A percentile compares a stretch with the other conserved stretches of the same genome.
These are phyloP conservation scores for Halisarca cf. caerulea DNA, from an alignment of 37 sponge, comb jelly and placozoan species.

Conservation along the genomic window DNA sequence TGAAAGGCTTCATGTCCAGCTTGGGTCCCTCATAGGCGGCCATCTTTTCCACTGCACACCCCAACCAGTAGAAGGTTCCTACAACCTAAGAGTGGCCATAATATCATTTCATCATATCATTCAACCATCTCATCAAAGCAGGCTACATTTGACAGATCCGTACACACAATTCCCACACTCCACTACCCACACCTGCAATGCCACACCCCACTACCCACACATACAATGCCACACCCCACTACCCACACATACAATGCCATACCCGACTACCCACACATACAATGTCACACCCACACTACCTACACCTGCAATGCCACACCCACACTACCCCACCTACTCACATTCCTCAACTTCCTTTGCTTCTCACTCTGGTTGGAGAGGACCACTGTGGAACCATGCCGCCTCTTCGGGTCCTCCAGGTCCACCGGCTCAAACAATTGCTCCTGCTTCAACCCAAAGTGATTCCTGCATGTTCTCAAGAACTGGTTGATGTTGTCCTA, in stretches of 20 bases:
- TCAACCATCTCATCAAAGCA: too few species aligned
- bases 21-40: conserved; percentile 76
- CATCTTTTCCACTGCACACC: conserved; percentile 43
- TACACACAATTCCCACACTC: too few species aligned
- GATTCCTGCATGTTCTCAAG: conserved; percentile 56
- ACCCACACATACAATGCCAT: too few species aligned
- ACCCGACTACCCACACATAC: too few species aligned
- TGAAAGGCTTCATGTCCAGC: conserved; percentile 70
- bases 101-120: too few species aligned
- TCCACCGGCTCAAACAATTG: conserved; percentile 88
- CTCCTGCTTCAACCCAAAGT: conserved; percentile 64
- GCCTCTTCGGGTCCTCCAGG: conserved; percentile 61
- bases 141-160: too few species aligned
- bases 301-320: not conserved
- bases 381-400: not conserved
- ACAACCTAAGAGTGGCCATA: conserved; percentile 54
- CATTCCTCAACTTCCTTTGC: conserved; percentile 58
- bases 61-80: conserved; percentile 86
- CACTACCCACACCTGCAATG: too few species aligned
- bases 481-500: conserved; percentile 88
- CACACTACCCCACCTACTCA: too few species aligned
- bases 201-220: too few species aligned
- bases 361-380: conserved; percentile 32
- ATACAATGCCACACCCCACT: too few species aligned
- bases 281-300: too few species aligned